These are phyloP conservation scores for Procavia capensis DNA, from an alignment of 2,113 vertebrate species.

Conservation along the genomic window DNA sequence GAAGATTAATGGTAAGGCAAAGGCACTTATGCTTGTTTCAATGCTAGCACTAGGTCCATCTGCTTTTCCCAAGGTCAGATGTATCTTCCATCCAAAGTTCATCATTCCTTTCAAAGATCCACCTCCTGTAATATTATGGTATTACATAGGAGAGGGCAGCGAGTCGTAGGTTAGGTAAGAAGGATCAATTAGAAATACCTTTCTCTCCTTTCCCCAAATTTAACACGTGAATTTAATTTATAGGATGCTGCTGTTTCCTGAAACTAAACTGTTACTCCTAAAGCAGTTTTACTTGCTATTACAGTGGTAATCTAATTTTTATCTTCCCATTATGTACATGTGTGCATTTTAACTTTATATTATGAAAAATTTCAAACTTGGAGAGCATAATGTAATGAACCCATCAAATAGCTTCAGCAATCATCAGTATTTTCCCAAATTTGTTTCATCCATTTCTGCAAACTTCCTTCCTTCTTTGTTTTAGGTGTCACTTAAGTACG, in stretches of 20 bases:
- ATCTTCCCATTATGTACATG: neutral
- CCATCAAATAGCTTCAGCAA: neutral
- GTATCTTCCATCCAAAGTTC: neutral
- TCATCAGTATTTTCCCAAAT: neutral
- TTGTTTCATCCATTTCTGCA: neutral
- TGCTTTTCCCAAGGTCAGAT: neutral
- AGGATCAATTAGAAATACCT: neutral
- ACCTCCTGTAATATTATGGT: neutral
- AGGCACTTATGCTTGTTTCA: neutral
- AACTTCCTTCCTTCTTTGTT: neutral
- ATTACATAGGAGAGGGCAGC: neutral
- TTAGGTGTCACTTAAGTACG: slow-evolving; percentile 8
- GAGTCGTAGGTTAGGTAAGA: neutral
- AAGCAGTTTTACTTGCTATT: slow-evolving; percentile 25
- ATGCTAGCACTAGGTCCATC: neutral
- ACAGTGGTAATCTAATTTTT: neutral
- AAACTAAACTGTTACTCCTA: slow-evolving; percentile 2
- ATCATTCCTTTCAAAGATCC: neutral
- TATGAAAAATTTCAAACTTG: slow-evolving; percentile 37
- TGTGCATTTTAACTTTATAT: neutral
- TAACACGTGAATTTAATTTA: slow-evolving; percentile 22
- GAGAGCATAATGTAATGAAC: neutral
- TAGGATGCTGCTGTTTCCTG: neutral
- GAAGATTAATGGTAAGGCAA: neutral
- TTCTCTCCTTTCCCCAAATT: neutral